Conservation (phyloP, 2,113 vertebrate species). For the Phycodurus eques region DNA sequence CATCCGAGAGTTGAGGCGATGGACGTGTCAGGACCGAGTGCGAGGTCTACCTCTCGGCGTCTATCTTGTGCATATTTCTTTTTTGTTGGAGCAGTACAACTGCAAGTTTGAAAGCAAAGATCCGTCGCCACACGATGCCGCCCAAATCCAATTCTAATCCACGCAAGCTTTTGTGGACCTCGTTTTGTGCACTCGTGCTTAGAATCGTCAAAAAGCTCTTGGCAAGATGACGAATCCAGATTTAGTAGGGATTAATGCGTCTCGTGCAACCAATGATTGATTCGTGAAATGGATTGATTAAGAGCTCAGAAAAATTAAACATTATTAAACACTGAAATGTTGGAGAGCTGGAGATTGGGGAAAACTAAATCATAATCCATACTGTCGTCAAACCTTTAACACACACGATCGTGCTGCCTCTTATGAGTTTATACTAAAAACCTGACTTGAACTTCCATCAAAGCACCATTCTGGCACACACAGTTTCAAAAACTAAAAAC, state of each 20-base stretch:
- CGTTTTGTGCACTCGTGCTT: too few species aligned
- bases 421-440: neutral
- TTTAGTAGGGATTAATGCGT: too few species aligned
- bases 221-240: neutral
- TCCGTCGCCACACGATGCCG: conserved; percentile 36
- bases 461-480: neutral
- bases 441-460: neutral
- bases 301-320: too few species aligned
- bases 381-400: neutral
- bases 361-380: too few species aligned
- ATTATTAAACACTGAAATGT: too few species aligned
- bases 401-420: neutral
- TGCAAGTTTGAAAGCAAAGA: conserved; percentile 39
- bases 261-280: too few species aligned
- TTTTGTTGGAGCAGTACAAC: conserved; percentile 47
- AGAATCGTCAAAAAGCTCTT: too few species aligned
- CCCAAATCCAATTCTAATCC: too few species aligned
- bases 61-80: conserved; percentile 19
- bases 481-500: conserved; percentile 28
- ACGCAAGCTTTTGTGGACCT: too few species aligned
- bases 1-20: conserved; percentile 46
- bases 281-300: too few species aligned
- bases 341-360: too few species aligned
- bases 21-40: conserved; percentile 25
- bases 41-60: conserved; percentile 25